Conservation (phyloP, 1,140 invertebrate genomes). For the Heliconius congener region DNA sequence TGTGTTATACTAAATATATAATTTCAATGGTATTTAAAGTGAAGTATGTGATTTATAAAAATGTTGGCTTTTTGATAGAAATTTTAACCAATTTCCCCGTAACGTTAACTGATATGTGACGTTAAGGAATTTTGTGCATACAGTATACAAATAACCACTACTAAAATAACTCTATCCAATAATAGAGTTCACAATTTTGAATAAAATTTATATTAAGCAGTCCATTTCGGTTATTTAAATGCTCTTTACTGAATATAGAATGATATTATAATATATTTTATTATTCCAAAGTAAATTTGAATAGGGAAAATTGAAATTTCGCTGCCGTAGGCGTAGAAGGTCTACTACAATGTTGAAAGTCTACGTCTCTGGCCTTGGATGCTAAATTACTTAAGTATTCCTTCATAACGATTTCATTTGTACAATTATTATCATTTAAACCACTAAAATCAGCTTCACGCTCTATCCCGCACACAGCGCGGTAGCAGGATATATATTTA, state of each 20-base stretch:
- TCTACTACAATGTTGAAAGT: constrained; percentile 14
- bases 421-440: constrained; percentile 16
- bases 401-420: neutral
- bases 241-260: neutral
- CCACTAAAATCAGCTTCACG: too few relatives aligned
- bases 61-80: too few relatives aligned
- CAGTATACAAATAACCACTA: too few relatives aligned
- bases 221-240: neutral
- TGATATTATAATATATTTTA: neutral
- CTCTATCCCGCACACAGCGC: too few relatives aligned
- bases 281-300: constrained; percentile 8
- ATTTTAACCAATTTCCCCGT: too few relatives aligned
- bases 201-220: neutral
- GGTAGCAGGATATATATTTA: neutral
- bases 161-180: too few relatives aligned
- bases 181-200: too few relatives aligned
- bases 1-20: too few relatives aligned
- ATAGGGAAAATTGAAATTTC: constrained; percentile 20
- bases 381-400: neutral
- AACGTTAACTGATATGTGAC: too few relatives aligned
- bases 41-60: too few relatives aligned
- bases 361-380: constrained; percentile 6
- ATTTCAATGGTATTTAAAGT: too few relatives aligned
- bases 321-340: constrained; percentile 17
- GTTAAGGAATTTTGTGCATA: too few relatives aligned